These are phyloP conservation scores for Lasioglossum albipes DNA, from an alignment of 1,140 invertebrate species.

Conservation along the genomic window DNA sequence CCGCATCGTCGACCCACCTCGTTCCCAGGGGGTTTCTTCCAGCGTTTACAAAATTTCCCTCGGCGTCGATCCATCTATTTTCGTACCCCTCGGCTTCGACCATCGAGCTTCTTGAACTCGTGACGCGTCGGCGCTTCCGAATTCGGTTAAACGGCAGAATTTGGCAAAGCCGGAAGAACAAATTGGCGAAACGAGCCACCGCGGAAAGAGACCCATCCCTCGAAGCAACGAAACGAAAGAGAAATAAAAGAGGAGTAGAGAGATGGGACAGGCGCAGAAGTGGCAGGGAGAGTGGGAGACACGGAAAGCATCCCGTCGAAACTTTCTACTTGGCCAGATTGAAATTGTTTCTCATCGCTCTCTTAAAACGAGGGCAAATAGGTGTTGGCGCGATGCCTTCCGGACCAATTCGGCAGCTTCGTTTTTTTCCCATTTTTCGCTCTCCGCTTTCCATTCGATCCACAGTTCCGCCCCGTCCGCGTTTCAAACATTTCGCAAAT, in stretches of 20 bases:
- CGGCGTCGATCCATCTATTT: background rate
- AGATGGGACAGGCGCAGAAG: constrained; percentile 5
- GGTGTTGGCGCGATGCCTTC: constrained; percentile 41
- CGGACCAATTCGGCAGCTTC: constrained; percentile 28
- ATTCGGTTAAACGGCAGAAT: background rate
- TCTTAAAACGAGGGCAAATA: constrained; percentile 31
- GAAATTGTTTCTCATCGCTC: constrained; percentile 64
- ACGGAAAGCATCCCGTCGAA: constrained; percentile 36
- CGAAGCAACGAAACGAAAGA: constrained; percentile 18
- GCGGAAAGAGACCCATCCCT: background rate
- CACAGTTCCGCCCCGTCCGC: background rate
- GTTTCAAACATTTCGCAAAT: background rate
- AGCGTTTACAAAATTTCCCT: too few species aligned
- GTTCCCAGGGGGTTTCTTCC: too few species aligned
- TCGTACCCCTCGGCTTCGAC: background rate
- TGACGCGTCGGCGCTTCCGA: background rate
- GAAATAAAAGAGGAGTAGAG: constrained; percentile 28
- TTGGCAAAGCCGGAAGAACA: too few species aligned
- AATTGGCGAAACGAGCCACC: background rate
- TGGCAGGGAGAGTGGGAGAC: background rate
- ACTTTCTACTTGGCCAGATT: constrained; percentile 65
- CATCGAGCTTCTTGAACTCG: background rate
- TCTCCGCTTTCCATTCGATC: background rate
- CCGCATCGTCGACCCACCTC: too few species aligned
- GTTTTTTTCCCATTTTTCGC: background rate